Evolutionary conservation across 2,797 vertebrate species (phyloP), one percentile per base, ranked within the genome.

Genomic region (Cercopithecus diana): DNA sequence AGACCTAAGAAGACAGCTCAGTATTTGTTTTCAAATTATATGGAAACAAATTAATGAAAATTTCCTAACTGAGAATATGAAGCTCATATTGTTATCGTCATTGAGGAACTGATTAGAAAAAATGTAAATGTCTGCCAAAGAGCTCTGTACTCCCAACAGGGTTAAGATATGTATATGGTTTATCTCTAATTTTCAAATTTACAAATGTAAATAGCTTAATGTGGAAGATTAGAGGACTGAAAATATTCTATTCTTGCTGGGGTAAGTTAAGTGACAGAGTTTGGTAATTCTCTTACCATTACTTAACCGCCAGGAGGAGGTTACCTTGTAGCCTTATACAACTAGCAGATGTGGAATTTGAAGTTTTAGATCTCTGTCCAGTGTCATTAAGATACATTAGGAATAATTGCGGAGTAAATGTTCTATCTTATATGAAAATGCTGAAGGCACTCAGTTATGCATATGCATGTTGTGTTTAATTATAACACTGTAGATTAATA

Each of bases 391-490:
- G 41, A 96, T 96, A 73, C 81, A 81, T 98, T 98, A 97, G 81
- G 79, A 98, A 87, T 98, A 98, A 97, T 98, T 98, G 61, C 50
- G 96, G 95, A 93, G 79, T 97, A 95, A 92, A 88, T 97, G 98
- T 96, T 98, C 52, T 84, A 95, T 98, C 92, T 97, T 83, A 83
- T 45, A 93, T 98, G 97, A 97, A 98, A 98, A 94, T 92, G 79
- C 97, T 93, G 83, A 88, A 96, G 75, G 52, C 96, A 96, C 15
- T 61, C 73, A 92, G 80, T 97, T 98, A 93, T 76, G 57, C 36
- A 9, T 77, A 39, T 33, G 24, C 43, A 17, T 19, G 88, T 95
- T 88, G 43, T 77, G 57, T 97, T 98, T 97, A 98, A 97, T 95
- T 93, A 55, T 96, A 88, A 88, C 90, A 87, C 70, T 36, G 5